Conservation (phyloP, 2,113 vertebrate genomes). For the Limanda limanda region DNA sequence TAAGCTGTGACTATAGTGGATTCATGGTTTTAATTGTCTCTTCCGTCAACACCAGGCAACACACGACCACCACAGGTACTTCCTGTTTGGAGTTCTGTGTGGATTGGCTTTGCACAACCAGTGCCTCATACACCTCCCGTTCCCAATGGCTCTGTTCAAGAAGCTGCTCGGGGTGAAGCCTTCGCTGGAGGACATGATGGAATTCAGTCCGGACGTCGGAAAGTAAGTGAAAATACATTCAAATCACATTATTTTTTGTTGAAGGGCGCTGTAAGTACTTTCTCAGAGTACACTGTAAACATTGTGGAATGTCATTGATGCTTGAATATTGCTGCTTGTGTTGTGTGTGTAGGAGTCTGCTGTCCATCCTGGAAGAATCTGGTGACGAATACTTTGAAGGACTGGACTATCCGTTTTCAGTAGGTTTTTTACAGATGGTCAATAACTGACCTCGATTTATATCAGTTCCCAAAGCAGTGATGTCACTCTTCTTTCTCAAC, state of each 20-base stretch:
- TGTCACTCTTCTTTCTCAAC: conserved; percentile 4
- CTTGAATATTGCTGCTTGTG: neutral
- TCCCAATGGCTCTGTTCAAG: conserved; percentile 81
- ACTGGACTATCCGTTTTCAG: conserved; percentile 72
- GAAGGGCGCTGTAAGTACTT: neutral
- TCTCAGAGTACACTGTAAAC: neutral
- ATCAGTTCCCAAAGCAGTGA: neutral
- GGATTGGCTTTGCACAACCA: conserved; percentile 75
- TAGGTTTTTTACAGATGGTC: conserved; percentile 60
- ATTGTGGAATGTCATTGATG: neutral
- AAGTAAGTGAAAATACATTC: conserved; percentile 54
- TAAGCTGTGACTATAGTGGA: neutral
- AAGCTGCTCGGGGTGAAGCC: conserved; percentile 74
- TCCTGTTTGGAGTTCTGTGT: conserved; percentile 77
- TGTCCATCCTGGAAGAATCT: conserved; percentile 72
- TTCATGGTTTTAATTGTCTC: neutral
- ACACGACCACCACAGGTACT: conserved; percentile 66
- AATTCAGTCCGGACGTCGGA: conserved; percentile 61
- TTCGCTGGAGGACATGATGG: conserved; percentile 76
- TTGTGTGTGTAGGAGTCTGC: conserved; percentile 73
- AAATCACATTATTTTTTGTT: too few species aligned
- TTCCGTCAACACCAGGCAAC: conserved; percentile 44
- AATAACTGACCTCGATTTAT: neutral
- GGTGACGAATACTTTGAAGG: conserved; percentile 58
- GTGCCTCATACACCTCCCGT: conserved; percentile 69